These are phyloP conservation scores for Steinernema khuongi DNA, from an alignment of 1,140 invertebrate genomes.

Conservation along the genomic window DNA sequence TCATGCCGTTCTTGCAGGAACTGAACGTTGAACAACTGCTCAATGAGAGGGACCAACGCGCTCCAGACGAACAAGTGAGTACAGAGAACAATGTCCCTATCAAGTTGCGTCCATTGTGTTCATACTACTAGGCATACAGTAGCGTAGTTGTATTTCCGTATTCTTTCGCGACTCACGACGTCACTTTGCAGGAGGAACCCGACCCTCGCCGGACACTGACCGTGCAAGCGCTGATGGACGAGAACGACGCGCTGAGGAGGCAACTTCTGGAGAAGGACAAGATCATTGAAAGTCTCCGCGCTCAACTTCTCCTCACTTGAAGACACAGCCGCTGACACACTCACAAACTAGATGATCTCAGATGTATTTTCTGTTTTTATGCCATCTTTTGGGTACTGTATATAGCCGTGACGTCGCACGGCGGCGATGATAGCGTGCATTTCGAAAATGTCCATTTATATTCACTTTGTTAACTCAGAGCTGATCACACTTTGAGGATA, in stretches of 20 bases:
- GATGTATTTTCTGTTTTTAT: not conserved
- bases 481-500: not conserved
- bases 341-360: not conserved
- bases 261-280: slow-evolving; percentile 7
- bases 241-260: not conserved
- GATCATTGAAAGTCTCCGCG: not conserved
- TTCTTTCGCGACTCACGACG: no score
- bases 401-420: not conserved
- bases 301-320: not conserved
- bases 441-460: not conserved
- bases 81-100: not conserved
- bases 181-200: not conserved
- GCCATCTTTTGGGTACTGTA: not conserved
- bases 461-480: slow-evolving; percentile 8
- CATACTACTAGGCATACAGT: no score
- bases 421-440: not conserved
- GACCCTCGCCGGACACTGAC: not conserved
- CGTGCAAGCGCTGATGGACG: not conserved
- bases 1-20: not conserved
- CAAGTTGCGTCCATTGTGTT: not conserved
- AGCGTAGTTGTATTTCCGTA: no score
- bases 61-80: not conserved
- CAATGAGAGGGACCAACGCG: not conserved
- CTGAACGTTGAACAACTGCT: not conserved
- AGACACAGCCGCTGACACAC: not conserved